Evolutionary conservation across 2,888 invertebrate species (phyloP).

Genomic region (Drosophila barbarae): DNA sequence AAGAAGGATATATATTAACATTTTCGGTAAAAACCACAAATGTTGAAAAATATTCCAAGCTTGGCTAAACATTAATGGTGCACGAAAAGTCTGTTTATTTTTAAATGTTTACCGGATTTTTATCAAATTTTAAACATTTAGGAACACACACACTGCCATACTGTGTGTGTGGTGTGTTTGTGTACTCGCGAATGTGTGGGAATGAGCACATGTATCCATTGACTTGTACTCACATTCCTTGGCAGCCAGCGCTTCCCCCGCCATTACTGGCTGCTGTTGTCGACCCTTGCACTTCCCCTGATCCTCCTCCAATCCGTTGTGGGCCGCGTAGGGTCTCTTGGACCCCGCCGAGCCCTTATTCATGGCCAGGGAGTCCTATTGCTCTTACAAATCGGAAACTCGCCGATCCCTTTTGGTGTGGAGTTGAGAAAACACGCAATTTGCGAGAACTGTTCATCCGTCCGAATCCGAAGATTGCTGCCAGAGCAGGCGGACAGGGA

Average conservation of each 20-base stretch:
- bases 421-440: constrained; percentile 5
- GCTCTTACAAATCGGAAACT: not conserved
- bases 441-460: constrained; percentile 1
- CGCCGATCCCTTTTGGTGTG: constrained; percentile 3
- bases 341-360: constrained; percentile 10
- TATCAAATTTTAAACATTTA: not conserved
- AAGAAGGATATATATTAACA: not conserved
- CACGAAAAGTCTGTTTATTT: too few relatives aligned
- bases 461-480: not conserved
- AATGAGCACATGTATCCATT: constrained; percentile 20
- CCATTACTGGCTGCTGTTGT: not conserved
- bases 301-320: constrained; percentile 1
- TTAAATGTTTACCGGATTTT: not conserved
- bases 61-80: not conserved
- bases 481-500: not conserved
- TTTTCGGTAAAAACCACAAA: not conserved
- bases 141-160: too few relatives aligned
- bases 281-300: not conserved
- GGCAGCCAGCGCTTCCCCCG: constrained; percentile 7
- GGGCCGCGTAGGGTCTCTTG: constrained; percentile 6
- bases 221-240: constrained; percentile 25
- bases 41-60: not conserved
- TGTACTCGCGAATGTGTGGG: not conserved
- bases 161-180: not conserved
- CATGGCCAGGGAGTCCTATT: constrained; percentile 3